A percentile compares a stretch with the other conserved stretches of the same genome.
These are phyloP conservation scores for Aphaenogaster ashmeadi DNA, from an alignment of 1,140 invertebrate genomes.

Conservation along the genomic window DNA sequence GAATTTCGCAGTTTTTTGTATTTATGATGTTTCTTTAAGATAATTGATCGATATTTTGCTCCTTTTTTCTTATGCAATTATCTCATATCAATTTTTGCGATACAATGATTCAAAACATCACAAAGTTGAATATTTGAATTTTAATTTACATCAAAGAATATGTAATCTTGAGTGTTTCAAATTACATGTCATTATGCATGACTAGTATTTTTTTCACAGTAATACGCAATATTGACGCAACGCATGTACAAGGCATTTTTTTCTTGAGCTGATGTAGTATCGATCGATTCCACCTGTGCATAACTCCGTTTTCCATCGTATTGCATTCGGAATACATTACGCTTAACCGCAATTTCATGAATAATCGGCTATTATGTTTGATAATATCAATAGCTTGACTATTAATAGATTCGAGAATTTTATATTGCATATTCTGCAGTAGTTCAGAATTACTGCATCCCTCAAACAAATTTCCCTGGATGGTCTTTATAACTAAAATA, in stretches of 20 bases:
- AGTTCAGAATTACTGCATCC: background rate
- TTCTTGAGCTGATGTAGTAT: background rate
- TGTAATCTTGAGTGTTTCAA: background rate
- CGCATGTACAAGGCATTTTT: background rate
- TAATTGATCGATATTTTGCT: background rate
- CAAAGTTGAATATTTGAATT: background rate
- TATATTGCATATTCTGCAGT: background rate
- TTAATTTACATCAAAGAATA: background rate
- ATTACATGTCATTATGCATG: background rate
- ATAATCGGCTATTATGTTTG: background rate
- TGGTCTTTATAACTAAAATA: background rate
- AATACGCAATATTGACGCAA: conserved; percentile 8
- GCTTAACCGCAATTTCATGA: conserved; percentile 1
- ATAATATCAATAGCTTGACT: background rate
- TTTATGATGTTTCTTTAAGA: background rate
- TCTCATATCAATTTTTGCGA: background rate
- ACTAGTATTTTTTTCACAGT: conserved; percentile 14
- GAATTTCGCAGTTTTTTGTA: background rate
- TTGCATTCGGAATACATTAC: background rate
- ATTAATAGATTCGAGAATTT: conserved; percentile 4
- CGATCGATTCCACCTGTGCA: background rate
- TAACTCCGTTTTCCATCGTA: background rate
- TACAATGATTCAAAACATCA: background rate
- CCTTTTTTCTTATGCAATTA: background rate
- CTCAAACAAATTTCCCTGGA: background rate